These are phyloP conservation scores for Calliopsis andreniformis DNA, from an alignment of 1,140 invertebrate species.

Conservation along the genomic window DNA sequence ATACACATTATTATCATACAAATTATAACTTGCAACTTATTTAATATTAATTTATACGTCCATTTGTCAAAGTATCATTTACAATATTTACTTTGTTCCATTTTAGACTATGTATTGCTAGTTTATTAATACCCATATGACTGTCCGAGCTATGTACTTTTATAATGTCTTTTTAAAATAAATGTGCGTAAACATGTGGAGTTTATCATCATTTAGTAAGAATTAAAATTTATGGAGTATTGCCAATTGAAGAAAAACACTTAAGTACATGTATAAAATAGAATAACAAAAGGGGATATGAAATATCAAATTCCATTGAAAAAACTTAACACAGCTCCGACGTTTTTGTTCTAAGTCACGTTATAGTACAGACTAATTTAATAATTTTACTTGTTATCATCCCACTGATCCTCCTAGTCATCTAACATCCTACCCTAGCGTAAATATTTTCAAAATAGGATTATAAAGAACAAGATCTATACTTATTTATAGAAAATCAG, in stretches of 20 bases:
- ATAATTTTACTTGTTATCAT: constrained; percentile 47
- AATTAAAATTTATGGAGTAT: not conserved
- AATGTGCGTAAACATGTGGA: not conserved
- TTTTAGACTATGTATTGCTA: constrained; percentile 49
- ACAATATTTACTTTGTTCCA: constrained; percentile 42
- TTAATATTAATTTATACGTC: constrained; percentile 43
- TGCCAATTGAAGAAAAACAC: not conserved
- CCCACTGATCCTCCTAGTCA: constrained; percentile 59
- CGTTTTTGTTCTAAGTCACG: not conserved
- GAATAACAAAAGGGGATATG: not conserved
- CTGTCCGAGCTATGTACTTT: constrained; percentile 23
- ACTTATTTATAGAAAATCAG: constrained; percentile 53
- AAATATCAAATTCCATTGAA: not conserved
- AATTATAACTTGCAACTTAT: constrained; percentile 25
- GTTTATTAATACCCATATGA: constrained; percentile 31
- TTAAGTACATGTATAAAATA: constrained; percentile 6
- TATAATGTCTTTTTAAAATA: not conserved
- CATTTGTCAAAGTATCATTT: constrained; percentile 34
- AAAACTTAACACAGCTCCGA: constrained; percentile 33
- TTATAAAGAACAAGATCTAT: constrained; percentile 11
- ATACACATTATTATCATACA: constrained; percentile 29
- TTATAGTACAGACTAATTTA: constrained; percentile 1
- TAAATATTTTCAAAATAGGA: constrained; percentile 41
- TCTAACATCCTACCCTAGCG: constrained; percentile 42
- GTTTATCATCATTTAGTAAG: constrained; percentile 17